Evolutionary conservation across 2,797 vertebrate species (phyloP).

Genomic region (Molossus molossus): DNA sequence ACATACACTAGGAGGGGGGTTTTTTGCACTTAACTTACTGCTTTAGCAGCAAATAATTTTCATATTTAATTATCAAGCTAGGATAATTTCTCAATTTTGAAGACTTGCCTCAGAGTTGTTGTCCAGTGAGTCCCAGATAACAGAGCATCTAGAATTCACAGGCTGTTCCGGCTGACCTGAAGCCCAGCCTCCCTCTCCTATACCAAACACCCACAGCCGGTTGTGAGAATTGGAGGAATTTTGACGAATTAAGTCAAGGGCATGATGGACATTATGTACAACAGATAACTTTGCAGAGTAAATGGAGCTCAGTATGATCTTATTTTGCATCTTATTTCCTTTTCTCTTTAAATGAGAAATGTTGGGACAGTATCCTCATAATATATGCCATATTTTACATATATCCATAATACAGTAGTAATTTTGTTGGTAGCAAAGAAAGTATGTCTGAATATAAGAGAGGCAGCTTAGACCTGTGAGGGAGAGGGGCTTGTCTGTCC

Average conservation of each 20-base stretch:
- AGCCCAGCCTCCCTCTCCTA: background rate
- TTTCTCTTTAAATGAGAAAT: slow-evolving; percentile 24
- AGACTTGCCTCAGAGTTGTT: background rate
- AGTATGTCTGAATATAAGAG: background rate
- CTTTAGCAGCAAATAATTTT: background rate
- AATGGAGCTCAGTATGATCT: background rate
- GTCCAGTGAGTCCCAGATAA: background rate
- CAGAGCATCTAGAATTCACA: background rate
- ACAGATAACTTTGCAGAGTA: background rate
- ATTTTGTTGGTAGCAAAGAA: slow-evolving; percentile 29
- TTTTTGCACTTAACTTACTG: background rate
- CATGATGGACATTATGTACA: background rate
- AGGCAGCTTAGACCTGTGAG: background rate
- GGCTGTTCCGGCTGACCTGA: background rate
- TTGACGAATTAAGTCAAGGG: background rate
- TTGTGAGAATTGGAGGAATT: background rate
- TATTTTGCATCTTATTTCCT: slow-evolving; percentile 42
- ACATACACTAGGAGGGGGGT: too few relatives aligned
- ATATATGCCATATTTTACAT: background rate
- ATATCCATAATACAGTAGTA: background rate
- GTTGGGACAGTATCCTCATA: background rate
- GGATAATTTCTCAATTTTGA: background rate
- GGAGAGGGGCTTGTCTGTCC: background rate
- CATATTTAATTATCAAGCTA: background rate
- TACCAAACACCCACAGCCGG: background rate